These are phyloP conservation scores for Neopipo cinnamomea DNA, from an alignment of 2,113 vertebrate species.

Conservation along the genomic window DNA sequence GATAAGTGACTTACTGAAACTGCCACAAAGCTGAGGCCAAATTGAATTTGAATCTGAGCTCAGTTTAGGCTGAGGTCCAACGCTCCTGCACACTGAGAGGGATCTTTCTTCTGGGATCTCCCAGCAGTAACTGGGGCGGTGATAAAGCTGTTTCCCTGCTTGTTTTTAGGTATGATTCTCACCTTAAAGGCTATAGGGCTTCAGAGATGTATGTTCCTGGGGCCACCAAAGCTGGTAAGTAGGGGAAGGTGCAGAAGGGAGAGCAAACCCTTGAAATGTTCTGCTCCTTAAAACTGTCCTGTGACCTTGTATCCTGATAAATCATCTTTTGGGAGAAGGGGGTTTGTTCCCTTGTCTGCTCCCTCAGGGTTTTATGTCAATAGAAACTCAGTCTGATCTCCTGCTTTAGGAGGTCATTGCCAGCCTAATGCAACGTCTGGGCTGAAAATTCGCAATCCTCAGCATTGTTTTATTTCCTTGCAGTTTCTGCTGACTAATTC, in stretches of 20 bases:
- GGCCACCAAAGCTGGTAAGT: constrained; percentile 93
- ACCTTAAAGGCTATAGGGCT: constrained; percentile 87
- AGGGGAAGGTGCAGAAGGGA: not conserved
- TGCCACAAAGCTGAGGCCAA: not conserved
- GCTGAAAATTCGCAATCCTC: not conserved
- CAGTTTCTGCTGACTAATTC: not conserved
- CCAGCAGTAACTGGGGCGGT: not conserved
- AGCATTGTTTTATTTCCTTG: not conserved
- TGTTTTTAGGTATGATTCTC: constrained; percentile 86
- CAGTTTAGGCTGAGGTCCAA: not conserved
- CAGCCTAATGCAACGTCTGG: fast-evolving
- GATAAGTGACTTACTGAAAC: not conserved
- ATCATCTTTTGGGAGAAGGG: not conserved
- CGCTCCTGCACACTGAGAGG: not conserved
- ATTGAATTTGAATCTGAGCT: fast-evolving
- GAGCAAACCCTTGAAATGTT: not conserved
- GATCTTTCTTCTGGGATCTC: not conserved
- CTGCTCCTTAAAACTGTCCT: not conserved
- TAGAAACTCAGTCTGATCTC: not conserved
- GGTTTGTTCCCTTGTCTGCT: not conserved
- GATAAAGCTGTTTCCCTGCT: not conserved
- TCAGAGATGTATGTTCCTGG: constrained; percentile 85
- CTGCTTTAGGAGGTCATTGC: not conserved
- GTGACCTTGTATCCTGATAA: not conserved
- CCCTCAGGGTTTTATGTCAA: not conserved